Conservation (phyloP, 2,888 invertebrate species). For the Junonia oenone region DNA sequence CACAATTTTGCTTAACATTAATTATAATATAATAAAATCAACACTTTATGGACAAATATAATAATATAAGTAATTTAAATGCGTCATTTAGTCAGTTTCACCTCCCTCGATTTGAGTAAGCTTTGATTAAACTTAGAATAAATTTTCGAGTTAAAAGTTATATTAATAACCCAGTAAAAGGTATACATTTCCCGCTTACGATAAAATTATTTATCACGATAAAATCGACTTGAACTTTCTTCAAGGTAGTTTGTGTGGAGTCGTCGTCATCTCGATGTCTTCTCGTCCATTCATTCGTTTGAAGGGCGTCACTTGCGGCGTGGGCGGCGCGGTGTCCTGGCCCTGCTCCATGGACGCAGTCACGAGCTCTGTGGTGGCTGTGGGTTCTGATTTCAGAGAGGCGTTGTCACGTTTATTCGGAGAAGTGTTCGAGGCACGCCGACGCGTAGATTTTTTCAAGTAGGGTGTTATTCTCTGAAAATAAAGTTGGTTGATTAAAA, state of each 20-base stretch:
- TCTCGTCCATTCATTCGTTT: constrained; percentile 32
- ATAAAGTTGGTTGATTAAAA: too few relatives aligned
- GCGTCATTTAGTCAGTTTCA: constrained; percentile 8
- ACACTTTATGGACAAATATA: constrained; percentile 4
- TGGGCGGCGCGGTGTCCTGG: constrained; percentile 51
- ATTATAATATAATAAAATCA: constrained; percentile 13
- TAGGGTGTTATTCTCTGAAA: constrained; percentile 61
- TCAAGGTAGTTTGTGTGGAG: constrained; percentile 34
- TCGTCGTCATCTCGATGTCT: constrained; percentile 51
- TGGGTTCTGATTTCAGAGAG: constrained; percentile 60
- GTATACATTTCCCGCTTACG: not conserved
- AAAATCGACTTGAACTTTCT: constrained; percentile 6
- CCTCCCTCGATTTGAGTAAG: not conserved
- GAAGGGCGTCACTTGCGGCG: constrained; percentile 48
- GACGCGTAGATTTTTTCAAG: constrained; percentile 46
- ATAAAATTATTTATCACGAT: not conserved
- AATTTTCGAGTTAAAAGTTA: not conserved
- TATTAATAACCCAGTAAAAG: not conserved
- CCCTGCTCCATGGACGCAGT: constrained; percentile 57
- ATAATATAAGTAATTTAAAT: constrained; percentile 17
- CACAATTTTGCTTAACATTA: constrained; percentile 1
- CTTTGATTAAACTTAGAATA: not conserved
- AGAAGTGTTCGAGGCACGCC: constrained; percentile 42
- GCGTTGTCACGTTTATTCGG: constrained; percentile 50
- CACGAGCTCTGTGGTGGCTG: constrained; percentile 60